These are phyloP conservation scores for Sebastes ruberrimus DNA, from an alignment of 2,797 vertebrate genomes.

Conservation along the genomic window DNA sequence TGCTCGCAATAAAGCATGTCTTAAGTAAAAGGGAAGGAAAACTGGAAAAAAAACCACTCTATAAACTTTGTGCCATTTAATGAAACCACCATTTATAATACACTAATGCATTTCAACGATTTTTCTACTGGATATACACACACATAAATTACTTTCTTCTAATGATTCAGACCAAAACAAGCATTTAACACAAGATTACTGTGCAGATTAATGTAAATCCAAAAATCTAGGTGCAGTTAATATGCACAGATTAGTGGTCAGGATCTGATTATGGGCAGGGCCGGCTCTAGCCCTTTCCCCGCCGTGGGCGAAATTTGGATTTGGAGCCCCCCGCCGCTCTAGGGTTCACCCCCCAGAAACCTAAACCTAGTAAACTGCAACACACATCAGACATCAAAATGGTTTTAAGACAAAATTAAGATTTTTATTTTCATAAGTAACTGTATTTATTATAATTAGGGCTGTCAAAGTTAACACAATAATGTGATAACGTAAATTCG, in stretches of 20 bases:
- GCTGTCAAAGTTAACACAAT: no score
- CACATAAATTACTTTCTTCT: neutral
- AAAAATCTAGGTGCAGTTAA: neutral
- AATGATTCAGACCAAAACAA: neutral
- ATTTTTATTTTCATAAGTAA: no score
- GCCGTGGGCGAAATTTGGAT: accelerated
- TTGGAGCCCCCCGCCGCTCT: neutral
- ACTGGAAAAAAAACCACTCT: neutral
- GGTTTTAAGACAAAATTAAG: no score
- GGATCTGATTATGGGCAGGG: neutral
- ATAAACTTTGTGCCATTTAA: neutral
- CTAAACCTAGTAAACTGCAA: no score
- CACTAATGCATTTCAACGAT: neutral
- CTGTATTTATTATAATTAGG: no score
- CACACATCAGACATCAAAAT: no score
- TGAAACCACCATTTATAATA: neutral
- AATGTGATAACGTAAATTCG: no score
- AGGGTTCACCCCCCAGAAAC: no score
- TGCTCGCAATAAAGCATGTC: neutral
- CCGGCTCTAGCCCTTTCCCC: neutral
- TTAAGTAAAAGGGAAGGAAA: neutral
- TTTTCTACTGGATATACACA: neutral
- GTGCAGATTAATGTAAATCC: neutral
- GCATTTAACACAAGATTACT: neutral
- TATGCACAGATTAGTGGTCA: neutral